These are phyloP conservation scores for Squalus acanthias DNA, from an alignment of 2,797 vertebrate genomes.

Conservation along the genomic window DNA sequence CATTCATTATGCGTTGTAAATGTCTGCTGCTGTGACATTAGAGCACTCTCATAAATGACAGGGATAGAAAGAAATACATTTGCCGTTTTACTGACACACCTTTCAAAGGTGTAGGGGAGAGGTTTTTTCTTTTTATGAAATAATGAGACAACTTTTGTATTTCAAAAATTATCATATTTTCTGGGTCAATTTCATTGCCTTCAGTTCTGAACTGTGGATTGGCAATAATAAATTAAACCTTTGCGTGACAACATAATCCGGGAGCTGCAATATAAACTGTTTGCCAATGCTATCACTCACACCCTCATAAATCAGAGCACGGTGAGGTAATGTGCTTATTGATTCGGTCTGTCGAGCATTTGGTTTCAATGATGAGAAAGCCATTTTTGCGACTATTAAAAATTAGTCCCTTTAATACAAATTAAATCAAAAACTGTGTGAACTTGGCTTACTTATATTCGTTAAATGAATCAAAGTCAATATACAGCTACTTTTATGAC, in stretches of 20 bases:
- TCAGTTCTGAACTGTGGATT: constrained; percentile 10
- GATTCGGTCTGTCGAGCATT: neutral
- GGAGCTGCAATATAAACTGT: constrained; percentile 27
- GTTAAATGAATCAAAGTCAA: neutral
- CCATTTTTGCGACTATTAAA: neutral
- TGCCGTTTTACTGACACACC: neutral
- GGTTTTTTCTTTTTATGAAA: neutral
- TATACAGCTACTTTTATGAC: neutral
- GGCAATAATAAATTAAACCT: constrained; percentile 32
- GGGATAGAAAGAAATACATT: neutral
- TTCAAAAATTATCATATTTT: neutral
- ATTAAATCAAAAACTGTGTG: neutral
- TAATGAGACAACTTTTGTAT: neutral
- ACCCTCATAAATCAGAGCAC: constrained; percentile 34
- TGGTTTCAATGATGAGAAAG: neutral
- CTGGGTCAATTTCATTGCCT: neutral
- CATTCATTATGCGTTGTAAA: constrained; percentile 15
- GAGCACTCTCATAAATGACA: neutral
- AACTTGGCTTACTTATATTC: neutral
- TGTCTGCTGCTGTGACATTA: neutral
- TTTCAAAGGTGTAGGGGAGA: neutral
- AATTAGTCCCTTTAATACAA: neutral
- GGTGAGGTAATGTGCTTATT: constrained; percentile 35
- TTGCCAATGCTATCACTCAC: constrained; percentile 33
- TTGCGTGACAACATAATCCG: constrained; percentile 36